These are phyloP conservation scores for Somateria mollissima DNA, from an alignment of 2,797 vertebrate species.

Conservation along the genomic window DNA sequence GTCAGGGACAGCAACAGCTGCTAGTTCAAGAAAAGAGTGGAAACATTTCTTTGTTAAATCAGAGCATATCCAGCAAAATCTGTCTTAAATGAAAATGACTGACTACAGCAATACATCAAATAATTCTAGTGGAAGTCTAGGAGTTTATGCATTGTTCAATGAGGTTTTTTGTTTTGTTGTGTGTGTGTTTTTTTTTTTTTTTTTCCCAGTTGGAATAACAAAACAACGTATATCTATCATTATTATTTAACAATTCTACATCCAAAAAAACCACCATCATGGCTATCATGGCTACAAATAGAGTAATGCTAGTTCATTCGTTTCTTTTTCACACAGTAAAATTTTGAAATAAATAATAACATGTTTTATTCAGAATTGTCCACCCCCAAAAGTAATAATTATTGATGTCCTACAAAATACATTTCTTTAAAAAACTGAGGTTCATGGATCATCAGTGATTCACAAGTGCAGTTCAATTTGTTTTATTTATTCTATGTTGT, in stretches of 20 bases:
- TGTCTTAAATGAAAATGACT: slow-evolving; percentile 49
- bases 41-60: slow-evolving; percentile 51
- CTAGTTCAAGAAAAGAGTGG: slow-evolving; percentile 58
- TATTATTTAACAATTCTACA: not conserved
- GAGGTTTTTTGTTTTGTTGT: not conserved
- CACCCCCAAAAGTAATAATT: not conserved
- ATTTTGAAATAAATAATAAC: not conserved
- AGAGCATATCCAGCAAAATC: slow-evolving; percentile 21
- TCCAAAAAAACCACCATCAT: not conserved
- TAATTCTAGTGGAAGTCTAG: slow-evolving; percentile 27
- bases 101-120: slow-evolving; percentile 3
- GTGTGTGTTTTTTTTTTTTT: not conserved
- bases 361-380: not conserved
- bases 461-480: not conserved
- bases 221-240: not conserved
- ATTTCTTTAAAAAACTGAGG: not conserved
- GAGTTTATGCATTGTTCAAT: not conserved
- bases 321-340: not conserved
- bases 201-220: not conserved
- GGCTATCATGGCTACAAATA: not conserved
- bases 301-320: not conserved
- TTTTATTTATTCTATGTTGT: not conserved
- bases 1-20: slow-evolving; percentile 51
- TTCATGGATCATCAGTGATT: not conserved
- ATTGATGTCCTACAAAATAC: not conserved